Percentiles rank a stretch among this genome's conserved stretches.
phyloP scores from a whole-genome alignment of 2,888 invertebrate species.

The Limnephilus rhombicus region DNA sequence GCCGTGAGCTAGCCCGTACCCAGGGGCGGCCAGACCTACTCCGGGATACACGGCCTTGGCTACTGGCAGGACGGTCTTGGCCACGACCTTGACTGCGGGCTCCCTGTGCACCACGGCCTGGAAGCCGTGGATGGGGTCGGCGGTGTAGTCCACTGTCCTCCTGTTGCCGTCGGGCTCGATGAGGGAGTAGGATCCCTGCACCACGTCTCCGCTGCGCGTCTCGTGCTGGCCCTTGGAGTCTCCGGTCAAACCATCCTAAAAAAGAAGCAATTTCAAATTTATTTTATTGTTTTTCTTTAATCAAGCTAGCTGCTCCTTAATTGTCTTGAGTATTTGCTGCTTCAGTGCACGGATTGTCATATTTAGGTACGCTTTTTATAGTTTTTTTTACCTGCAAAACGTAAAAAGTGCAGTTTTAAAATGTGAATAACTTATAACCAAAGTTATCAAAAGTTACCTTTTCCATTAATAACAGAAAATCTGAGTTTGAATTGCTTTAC shows the following conservation, averaged over 20 bases:
- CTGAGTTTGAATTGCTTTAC: too few relatives aligned
- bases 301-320: not conserved
- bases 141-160: slow-evolving; percentile 71
- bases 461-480: too few relatives aligned
- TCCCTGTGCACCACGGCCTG: slow-evolving; percentile 71
- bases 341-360: too few relatives aligned
- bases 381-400: too few relatives aligned
- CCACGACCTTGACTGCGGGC: slow-evolving; percentile 67
- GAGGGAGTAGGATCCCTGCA: slow-evolving; percentile 71
- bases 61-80: slow-evolving; percentile 67
- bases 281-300: not conserved
- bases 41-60: slow-evolving; percentile 69
- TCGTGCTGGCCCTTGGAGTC: slow-evolving; percentile 71
- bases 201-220: slow-evolving; percentile 70
- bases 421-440: too few relatives aligned
- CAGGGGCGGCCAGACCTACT: slow-evolving; percentile 62
- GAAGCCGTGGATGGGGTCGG: slow-evolving; percentile 68
- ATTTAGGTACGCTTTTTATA: too few relatives aligned
- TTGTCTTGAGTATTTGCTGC: too few relatives aligned
- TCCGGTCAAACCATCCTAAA: slow-evolving; percentile 70
- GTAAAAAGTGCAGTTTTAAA: too few relatives aligned
- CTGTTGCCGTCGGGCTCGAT: slow-evolving; percentile 70
- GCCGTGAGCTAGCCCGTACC: slow-evolving; percentile 54
- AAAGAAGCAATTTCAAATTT: not conserved
- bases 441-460: too few relatives aligned